phyloP scores from a whole-genome alignment of 2,888 invertebrate species.

The Nomada flava region DNA sequence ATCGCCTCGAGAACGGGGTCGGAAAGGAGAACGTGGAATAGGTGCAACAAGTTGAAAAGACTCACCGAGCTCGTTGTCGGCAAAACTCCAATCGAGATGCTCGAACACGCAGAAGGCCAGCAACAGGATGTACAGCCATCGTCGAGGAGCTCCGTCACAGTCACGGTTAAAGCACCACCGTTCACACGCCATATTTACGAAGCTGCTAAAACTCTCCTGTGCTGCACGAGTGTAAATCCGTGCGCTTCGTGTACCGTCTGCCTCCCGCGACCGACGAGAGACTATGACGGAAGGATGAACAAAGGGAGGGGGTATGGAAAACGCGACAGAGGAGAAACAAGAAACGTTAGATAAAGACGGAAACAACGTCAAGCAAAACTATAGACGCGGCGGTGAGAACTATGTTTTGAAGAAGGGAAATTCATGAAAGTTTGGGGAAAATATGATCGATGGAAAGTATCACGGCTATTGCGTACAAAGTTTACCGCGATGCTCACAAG shows the following conservation, averaged over 20 bases:
- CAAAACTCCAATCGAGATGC: constrained; percentile 54
- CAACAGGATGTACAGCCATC: constrained; percentile 50
- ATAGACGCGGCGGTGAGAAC: background rate
- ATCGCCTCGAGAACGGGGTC: constrained; percentile 15
- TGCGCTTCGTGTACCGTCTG: constrained; percentile 37
- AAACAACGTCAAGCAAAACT: background rate
- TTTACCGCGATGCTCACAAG: constrained; percentile 17
- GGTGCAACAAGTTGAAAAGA: constrained; percentile 66
- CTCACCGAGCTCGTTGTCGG: constrained; percentile 61
- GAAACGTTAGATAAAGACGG: constrained; percentile 20
- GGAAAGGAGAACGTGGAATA: constrained; percentile 16
- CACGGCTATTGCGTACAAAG: background rate
- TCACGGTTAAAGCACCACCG: constrained; percentile 71
- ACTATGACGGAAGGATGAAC: constrained; percentile 48
- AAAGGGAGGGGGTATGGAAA: constrained; percentile 24
- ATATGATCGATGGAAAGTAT: background rate
- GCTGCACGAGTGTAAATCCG: constrained; percentile 55
- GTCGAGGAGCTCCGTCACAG: constrained; percentile 49
- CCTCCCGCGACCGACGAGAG: constrained; percentile 36
- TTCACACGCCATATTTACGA: constrained; percentile 74
- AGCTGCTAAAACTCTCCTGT: constrained; percentile 53
- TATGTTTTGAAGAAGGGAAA: background rate
- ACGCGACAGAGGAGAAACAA: constrained; percentile 9
- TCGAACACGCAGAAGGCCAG: constrained; percentile 48
- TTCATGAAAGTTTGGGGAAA: background rate